Evolutionary conservation across 2,113 vertebrate genomes (phyloP), one percentile per base, ranked within the genome.

Genomic region (Pseudolaguvia tuberculata): DNA sequence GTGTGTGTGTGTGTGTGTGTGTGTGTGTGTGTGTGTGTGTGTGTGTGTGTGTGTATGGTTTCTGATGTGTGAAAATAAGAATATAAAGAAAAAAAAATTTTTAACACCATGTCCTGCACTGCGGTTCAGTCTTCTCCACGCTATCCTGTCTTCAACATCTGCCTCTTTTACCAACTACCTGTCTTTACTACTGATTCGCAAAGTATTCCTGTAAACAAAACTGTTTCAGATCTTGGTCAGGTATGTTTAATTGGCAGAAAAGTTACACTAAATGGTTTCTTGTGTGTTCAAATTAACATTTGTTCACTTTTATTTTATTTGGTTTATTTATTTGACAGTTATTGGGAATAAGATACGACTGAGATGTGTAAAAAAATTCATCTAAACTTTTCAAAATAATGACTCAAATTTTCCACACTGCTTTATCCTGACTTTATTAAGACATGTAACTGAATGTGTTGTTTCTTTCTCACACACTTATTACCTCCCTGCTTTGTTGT

Each of bases 351-450:
- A 10, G 14, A 42, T 42, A 47, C 14, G 11, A 21, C 13, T 47
- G n/a, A 13, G 14, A 53, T 39, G 55, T 35, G 31, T 35, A 35
- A 35, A 35, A 35, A n/a, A n/a, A n/a, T 13, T 72, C 61, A 65
- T 27, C 50, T 45, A 62, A 52, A 52, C n/a, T 63, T 39, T 9
- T 35, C 39, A 65, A 50, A 31, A 15, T 52, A 13, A 23, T 25
- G 21, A 65, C 62, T 66, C 31, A 27, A 35, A 74, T 18, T 55
- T 66, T 66, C 72, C 51, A 39, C 15, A 25, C 5, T 20, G 17
- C 61, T 65, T n/a, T 15, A n/a, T 31, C n/a, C 23, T 23, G 17
- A 29, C n/a, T 27, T 35, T n/a, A n/a, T n/a, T n/a, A n/a, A n/a
- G n/a, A n/a, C n/a, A n/a, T 63, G 51, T 58, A 31, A 29, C 39